These are phyloP conservation scores for Rhynchonycteris naso DNA, from an alignment of 2,797 vertebrate genomes.

Conservation along the genomic window DNA sequence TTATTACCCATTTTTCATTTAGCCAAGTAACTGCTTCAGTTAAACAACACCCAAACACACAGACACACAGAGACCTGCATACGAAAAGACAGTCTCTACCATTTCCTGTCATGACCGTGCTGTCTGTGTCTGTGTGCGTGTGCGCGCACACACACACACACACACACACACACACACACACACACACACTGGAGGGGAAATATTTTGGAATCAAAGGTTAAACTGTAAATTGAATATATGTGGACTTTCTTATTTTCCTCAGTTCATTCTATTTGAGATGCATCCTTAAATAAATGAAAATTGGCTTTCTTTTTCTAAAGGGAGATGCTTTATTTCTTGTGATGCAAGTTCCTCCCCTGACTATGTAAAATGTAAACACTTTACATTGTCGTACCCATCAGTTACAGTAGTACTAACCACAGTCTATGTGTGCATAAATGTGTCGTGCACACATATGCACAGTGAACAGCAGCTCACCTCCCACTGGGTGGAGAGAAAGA, in stretches of 20 bases:
- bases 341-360: neutral
- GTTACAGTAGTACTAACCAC: neutral
- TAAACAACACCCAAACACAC: neutral
- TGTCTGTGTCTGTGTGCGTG: too few relatives aligned
- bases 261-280: neutral
- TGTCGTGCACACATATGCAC: neutral
- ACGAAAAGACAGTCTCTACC: too few relatives aligned
- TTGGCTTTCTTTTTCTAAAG: neutral
- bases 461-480: neutral
- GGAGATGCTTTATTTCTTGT: neutral
- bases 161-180: neutral
- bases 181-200: neutral
- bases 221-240: neutral
- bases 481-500: neutral
- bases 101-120: neutral
- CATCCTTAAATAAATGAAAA: neutral
- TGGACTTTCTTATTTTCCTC: neutral
- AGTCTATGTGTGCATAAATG: neutral
- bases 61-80: neutral
- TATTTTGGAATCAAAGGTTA: neutral
- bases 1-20: neutral
- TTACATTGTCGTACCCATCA: neutral
- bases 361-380: neutral
- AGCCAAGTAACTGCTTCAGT: neutral
- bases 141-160: fast-evolving